These are phyloP conservation scores for Cydia fagiglandana DNA, from an alignment of 1,140 invertebrate genomes.

Conservation along the genomic window DNA sequence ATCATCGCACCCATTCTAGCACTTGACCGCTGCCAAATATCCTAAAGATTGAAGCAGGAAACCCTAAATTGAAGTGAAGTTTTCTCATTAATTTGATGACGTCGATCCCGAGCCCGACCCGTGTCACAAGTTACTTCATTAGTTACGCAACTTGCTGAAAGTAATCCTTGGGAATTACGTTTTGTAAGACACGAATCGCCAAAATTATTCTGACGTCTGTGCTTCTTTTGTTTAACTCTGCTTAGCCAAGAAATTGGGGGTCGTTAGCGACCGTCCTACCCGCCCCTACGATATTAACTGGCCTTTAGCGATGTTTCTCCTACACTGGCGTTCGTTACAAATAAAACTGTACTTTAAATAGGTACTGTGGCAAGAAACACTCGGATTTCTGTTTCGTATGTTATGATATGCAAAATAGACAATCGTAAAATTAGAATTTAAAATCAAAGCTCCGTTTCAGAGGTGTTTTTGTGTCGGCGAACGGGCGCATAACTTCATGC, in stretches of 20 bases:
- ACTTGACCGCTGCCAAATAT: slow-evolving; percentile 72
- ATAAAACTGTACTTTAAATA: slow-evolving; percentile 3
- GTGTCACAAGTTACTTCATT: slow-evolving; percentile 79
- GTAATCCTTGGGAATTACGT: slow-evolving; percentile 72
- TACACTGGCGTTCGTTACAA: not conserved
- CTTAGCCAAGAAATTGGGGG: slow-evolving; percentile 28
- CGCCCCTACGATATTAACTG: slow-evolving; percentile 5
- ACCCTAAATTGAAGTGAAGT: slow-evolving; percentile 77
- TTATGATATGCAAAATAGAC: slow-evolving; percentile 72
- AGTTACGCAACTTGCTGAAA: slow-evolving; percentile 75
- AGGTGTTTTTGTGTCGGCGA: slow-evolving; percentile 69
- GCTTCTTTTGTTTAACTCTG: slow-evolving; percentile 34
- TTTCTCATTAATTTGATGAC: slow-evolving; percentile 79
- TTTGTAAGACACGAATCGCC: slow-evolving; percentile 68
- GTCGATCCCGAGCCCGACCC: slow-evolving; percentile 74
- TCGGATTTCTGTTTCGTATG: slow-evolving; percentile 42
- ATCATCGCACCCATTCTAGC: slow-evolving; percentile 45
- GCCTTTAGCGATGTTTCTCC: not conserved
- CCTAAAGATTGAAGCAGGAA: slow-evolving; percentile 73
- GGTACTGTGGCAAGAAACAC: not conserved
- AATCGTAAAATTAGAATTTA: slow-evolving; percentile 77
- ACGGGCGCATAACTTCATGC: slow-evolving; percentile 62
- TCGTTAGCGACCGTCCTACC: slow-evolving; percentile 9
- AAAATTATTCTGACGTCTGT: slow-evolving; percentile 58
- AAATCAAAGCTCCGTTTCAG: slow-evolving; percentile 71